Evolutionary conservation across 2,888 invertebrate species (phyloP).

Genomic region (Leucozona laternaria): DNA sequence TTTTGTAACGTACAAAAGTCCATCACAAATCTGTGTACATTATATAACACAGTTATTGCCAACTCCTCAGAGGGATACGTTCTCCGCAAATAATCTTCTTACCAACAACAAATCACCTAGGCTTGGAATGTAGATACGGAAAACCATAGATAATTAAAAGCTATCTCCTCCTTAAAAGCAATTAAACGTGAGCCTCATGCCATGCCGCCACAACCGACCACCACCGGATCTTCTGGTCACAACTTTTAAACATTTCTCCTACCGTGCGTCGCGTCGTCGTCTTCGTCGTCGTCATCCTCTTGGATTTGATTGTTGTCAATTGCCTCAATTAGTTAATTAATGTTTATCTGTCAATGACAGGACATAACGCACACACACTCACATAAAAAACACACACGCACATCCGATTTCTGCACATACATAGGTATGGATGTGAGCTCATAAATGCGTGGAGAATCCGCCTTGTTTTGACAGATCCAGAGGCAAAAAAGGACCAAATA

Average conservation of each 20-base stretch:
- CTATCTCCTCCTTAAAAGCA: constrained; percentile 55
- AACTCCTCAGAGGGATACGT: not conserved
- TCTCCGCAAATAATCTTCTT: constrained; percentile 49
- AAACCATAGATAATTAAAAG: constrained; percentile 69
- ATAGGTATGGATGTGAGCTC: not conserved
- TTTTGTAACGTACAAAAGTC: constrained; percentile 9
- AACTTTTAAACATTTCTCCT: constrained; percentile 42
- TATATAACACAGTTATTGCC: not conserved
- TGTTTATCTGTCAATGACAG: constrained; percentile 58
- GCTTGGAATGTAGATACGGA: constrained; percentile 26
- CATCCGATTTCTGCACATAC: not conserved
- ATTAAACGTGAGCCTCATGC: constrained; percentile 39
- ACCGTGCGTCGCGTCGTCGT: too few relatives aligned
- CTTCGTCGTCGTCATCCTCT: constrained; percentile 19
- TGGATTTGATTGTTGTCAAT: constrained; percentile 57
- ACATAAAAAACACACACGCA: not conserved
- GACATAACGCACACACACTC: not conserved
- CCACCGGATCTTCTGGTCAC: constrained; percentile 45
- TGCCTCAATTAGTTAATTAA: constrained; percentile 65
- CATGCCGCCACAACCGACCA: not conserved
- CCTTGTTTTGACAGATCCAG: constrained; percentile 15
- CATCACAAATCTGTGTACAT: constrained; percentile 23
- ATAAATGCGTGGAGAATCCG: constrained; percentile 9
- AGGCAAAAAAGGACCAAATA: constrained; percentile 5
- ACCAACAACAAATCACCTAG: constrained; percentile 61